Evolutionary conservation across 2,113 vertebrate genomes (phyloP).

Genomic region (Dendropsophus ebraccatus): DNA sequence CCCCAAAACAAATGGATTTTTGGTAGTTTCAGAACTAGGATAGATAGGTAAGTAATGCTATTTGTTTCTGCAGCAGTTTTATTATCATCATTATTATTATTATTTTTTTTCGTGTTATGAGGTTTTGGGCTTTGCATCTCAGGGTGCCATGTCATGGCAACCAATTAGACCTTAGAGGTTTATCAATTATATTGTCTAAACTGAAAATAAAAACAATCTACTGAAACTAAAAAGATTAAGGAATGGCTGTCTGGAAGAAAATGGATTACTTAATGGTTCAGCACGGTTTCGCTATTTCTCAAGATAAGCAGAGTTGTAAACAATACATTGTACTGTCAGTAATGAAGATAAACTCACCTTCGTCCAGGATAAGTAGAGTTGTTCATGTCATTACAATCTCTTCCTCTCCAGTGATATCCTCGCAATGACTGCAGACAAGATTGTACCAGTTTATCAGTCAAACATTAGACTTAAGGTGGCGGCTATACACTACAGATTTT

Average conservation of each 20-base stretch:
- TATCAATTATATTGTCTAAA: background rate
- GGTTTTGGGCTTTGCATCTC: too few relatives aligned
- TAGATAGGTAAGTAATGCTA: too few relatives aligned
- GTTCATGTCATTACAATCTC: conserved; percentile 73
- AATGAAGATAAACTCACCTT: conserved; percentile 67
- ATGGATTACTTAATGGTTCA: background rate
- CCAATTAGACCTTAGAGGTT: background rate
- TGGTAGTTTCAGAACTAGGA: too few relatives aligned
- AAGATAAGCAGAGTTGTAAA: background rate
- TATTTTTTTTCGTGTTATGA: too few relatives aligned
- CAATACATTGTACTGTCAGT: background rate
- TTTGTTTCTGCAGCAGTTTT: too few relatives aligned
- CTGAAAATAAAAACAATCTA: background rate
- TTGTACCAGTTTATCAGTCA: background rate
- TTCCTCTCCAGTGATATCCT: conserved; percentile 79
- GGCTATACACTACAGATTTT: too few relatives aligned
- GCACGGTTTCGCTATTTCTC: background rate
- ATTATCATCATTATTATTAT: too few relatives aligned
- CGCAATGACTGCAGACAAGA: conserved; percentile 68
- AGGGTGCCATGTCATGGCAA: background rate
- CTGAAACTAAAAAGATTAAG: background rate
- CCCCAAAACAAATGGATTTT: too few relatives aligned
- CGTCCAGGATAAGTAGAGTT: conserved; percentile 69
- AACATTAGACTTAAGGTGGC: background rate
- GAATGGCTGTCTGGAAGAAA: background rate